Conservation (phyloP, 2,113 vertebrate species). For the Datnioides undecimradiatus region DNA sequence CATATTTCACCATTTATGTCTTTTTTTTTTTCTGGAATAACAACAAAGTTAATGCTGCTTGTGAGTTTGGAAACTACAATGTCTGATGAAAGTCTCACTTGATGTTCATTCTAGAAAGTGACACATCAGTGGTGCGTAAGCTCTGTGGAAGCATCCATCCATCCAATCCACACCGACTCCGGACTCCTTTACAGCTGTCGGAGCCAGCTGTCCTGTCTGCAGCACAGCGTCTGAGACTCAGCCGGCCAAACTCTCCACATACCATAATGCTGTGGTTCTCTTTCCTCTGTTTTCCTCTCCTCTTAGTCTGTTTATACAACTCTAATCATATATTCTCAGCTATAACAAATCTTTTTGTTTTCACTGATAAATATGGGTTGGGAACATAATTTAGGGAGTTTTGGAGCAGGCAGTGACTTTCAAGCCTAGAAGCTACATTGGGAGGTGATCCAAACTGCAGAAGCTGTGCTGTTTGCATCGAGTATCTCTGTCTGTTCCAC, state of each 20-base stretch:
- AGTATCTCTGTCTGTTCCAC: not conserved
- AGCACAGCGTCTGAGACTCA: constrained; percentile 1
- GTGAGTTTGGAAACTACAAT: constrained; percentile 3
- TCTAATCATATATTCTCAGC: not conserved
- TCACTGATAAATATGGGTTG: not conserved
- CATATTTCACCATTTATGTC: not conserved
- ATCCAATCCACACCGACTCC: constrained; percentile 6
- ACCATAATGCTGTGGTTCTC: not conserved
- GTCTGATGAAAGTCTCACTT: not conserved
- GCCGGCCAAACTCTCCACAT: not conserved
- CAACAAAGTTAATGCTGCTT: constrained; percentile 4
- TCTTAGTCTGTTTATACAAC: not conserved
- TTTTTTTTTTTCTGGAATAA: constrained; percentile 10
- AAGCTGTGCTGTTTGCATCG: not conserved
- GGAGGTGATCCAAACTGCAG: not conserved
- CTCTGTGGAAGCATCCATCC: constrained; percentile 6
- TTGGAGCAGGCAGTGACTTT: not conserved
- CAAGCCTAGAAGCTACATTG: not conserved
- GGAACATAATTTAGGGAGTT: not conserved
- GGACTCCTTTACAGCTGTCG: constrained; percentile 21
- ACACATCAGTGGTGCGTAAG: constrained; percentile 10
- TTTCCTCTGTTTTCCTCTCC: not conserved
- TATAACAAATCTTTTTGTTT: not conserved
- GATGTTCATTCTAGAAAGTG: not conserved
- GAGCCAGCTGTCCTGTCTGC: constrained; percentile 37